These are phyloP conservation scores for mouse (Mus musculus) DNA, from an alignment of 2,113 vertebrate species.

Conservation along the genomic window DNA sequence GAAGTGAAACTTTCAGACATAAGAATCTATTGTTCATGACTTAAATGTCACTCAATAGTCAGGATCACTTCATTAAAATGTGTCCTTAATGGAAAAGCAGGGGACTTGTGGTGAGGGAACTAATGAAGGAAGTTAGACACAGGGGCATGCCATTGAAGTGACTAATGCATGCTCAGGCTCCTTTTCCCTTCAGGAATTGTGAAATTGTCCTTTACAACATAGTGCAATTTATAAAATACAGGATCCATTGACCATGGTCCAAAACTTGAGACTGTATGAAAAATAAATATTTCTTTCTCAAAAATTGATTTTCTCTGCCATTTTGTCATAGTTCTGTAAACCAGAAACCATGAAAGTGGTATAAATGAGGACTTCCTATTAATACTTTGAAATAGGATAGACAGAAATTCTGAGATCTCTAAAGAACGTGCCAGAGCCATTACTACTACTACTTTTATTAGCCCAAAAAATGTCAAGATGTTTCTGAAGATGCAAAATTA, in stretches of 20 bases:
- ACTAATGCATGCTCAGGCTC: too few relatives aligned
- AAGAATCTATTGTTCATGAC: not conserved
- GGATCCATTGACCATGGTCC: not conserved
- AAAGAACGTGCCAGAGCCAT: not conserved
- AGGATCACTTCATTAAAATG: too few relatives aligned
- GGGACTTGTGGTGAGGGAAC: too few relatives aligned
- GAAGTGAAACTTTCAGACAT: not conserved
- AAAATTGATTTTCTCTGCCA: not conserved
- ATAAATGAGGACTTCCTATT: not conserved
- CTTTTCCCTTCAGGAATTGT: not conserved
- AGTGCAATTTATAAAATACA: not conserved
- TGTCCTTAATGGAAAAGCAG: not conserved
- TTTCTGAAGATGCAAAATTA: not conserved
- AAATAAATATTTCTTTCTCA: not conserved
- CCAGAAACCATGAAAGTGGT: not conserved
- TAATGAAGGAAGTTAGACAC: not conserved
- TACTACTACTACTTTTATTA: not conserved
- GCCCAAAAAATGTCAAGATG: not conserved
- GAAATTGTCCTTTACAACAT: not conserved
- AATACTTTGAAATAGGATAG: not conserved
- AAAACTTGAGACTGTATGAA: not conserved
- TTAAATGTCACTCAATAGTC: not conserved
- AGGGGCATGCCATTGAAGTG: not conserved
- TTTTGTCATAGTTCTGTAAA: not conserved
- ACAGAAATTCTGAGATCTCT: not conserved